Percentiles rank a stretch among this genome's conserved stretches.
Conservation (phyloP, 2,888 invertebrate species). For the Antitype chi region DNA sequence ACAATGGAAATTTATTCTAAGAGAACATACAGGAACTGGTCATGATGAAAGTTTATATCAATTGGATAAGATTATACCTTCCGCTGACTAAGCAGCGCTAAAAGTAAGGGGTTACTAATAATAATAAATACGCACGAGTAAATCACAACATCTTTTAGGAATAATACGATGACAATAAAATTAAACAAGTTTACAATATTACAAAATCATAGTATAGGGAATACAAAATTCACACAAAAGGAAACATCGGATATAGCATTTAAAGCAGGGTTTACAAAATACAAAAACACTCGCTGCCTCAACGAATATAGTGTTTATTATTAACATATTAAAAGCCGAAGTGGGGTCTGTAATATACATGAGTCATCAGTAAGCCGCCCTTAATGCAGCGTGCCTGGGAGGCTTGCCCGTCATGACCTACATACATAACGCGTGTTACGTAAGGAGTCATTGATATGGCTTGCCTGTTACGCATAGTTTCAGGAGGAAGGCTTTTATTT, state of each 20-base stretch:
- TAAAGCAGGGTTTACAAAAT: slow-evolving; percentile 32
- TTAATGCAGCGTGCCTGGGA: slow-evolving; percentile 74
- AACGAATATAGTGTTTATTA: slow-evolving; percentile 46
- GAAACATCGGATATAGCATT: slow-evolving; percentile 20
- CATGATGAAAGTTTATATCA: slow-evolving; percentile 38
- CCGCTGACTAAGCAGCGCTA: background rate
- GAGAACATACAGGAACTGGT: slow-evolving; percentile 12
- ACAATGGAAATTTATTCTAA: slow-evolving; percentile 38
- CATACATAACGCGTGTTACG: slow-evolving; percentile 66
- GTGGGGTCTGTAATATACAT: slow-evolving; percentile 56
- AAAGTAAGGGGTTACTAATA: background rate
- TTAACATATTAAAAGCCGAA: slow-evolving; percentile 55
- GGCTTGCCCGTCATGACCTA: slow-evolving; percentile 65
- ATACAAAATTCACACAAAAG: slow-evolving; percentile 18
- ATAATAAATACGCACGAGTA: slow-evolving; percentile 20
- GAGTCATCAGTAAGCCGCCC: slow-evolving; percentile 69
- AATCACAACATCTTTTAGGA: slow-evolving; percentile 34
- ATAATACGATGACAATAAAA: slow-evolving; percentile 14
- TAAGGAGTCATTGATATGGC: slow-evolving; percentile 47
- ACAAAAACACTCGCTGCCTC: slow-evolving; percentile 27
- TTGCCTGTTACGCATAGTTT: slow-evolving; percentile 25
- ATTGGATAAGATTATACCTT: slow-evolving; percentile 16
- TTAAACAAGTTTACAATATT: slow-evolving; percentile 14
- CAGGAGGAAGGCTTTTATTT: slow-evolving; percentile 42
- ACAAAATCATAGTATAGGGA: slow-evolving; percentile 1